Conservation (phyloP, 2,797 vertebrate species). For the Lepus townsendii region DNA sequence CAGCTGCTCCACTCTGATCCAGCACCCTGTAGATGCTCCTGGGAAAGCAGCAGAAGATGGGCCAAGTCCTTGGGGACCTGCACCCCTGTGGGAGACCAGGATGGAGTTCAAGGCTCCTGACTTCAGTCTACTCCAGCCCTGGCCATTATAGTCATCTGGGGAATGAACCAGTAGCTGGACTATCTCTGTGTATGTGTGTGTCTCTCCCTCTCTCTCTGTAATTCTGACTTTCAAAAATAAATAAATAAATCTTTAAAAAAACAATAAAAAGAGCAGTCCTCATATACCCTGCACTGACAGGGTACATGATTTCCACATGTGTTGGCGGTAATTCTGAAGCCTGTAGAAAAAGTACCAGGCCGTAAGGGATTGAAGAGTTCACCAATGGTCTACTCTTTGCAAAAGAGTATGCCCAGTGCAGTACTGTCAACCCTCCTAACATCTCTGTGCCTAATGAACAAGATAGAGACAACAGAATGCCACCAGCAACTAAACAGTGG, state of each 20-base stretch:
- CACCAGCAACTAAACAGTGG: neutral
- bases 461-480: constrained; percentile 33
- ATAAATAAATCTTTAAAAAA: neutral
- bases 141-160: too few relatives aligned
- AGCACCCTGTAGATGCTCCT: too few relatives aligned
- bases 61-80: too few relatives aligned
- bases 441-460: neutral
- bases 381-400: neutral
- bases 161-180: too few relatives aligned
- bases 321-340: neutral
- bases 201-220: too few relatives aligned
- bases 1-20: too few relatives aligned
- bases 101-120: too few relatives aligned
- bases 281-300: neutral
- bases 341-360: neutral
- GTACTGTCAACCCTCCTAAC: neutral
- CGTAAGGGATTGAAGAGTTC: neutral
- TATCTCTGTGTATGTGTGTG: too few relatives aligned
- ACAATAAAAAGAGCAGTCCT: neutral
- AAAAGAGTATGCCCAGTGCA: neutral
- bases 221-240: too few relatives aligned
- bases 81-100: too few relatives aligned
- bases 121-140: too few relatives aligned
- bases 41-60: too few relatives aligned
- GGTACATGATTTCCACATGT: neutral